Conservation (phyloP, 1,140 invertebrate genomes). For the Philopotamus ludificatus region DNA sequence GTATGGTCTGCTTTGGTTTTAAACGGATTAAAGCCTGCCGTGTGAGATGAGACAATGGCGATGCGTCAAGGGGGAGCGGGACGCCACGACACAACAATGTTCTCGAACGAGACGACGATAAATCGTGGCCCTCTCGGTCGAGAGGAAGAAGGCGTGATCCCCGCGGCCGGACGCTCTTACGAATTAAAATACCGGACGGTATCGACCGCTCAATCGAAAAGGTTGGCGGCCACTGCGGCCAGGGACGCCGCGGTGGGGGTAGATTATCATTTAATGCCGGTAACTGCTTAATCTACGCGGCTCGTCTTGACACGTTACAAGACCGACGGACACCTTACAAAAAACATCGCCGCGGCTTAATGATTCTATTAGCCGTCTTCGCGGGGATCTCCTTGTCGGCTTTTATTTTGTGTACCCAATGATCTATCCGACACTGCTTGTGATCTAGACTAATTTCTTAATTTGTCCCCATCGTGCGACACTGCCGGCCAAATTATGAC, state of each 20-base stretch:
- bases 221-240: constrained; percentile 8
- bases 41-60: constrained; percentile 9
- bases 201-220: constrained; percentile 11
- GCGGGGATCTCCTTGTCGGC: not conserved
- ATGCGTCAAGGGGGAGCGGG: not conserved
- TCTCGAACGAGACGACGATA: not conserved
- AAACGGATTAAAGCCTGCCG: constrained; percentile 9
- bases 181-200: constrained; percentile 17
- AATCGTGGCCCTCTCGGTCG: not conserved
- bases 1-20: not conserved
- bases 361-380: constrained; percentile 20
- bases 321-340: constrained; percentile 9
- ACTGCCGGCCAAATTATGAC: no score
- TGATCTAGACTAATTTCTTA: constrained; percentile 16
- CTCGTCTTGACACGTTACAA: constrained; percentile 3
- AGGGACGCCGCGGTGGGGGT: not conserved
- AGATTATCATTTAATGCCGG: constrained; percentile 24
- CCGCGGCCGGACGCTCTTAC: not conserved
- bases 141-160: constrained; percentile 6
- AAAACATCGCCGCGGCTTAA: constrained; percentile 7
- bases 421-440: constrained; percentile 2
- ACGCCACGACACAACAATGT: not conserved
- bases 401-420: not conserved
- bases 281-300: constrained; percentile 20
- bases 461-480: not conserved